phyloP scores from a whole-genome alignment of 2,888 invertebrate species.

The Drosophila barbarae region DNA sequence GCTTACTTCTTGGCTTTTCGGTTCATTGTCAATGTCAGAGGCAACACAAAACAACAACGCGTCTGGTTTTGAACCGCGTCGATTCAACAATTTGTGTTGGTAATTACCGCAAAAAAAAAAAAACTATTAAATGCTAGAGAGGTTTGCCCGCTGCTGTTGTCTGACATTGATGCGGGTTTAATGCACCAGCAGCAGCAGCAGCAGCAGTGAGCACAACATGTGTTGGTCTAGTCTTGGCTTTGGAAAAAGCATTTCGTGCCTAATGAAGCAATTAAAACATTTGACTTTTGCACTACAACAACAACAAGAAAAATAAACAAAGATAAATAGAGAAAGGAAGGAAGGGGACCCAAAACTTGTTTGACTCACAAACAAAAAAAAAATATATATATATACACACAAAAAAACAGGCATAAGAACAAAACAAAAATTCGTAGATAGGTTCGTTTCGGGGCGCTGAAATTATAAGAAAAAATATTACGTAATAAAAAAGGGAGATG shows the following conservation, averaged over 20 bases:
- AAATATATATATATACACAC: conserved; percentile 7
- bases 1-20: conserved; percentile 27
- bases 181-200: conserved; percentile 51
- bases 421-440: conserved; percentile 7
- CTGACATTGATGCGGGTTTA: conserved; percentile 73
- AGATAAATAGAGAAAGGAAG: conserved; percentile 23
- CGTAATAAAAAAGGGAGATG: conserved; percentile 23
- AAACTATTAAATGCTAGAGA: conserved; percentile 34
- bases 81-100: conserved; percentile 60
- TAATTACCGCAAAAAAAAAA: conserved; percentile 50
- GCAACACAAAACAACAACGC: conserved; percentile 15
- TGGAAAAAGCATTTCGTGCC: conserved; percentile 40
- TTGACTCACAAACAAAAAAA: conserved; percentile 12
- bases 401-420: conserved; percentile 9
- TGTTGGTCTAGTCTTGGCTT: conserved; percentile 31
- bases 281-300: conserved; percentile 55
- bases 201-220: conserved; percentile 23
- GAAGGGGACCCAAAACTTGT: conserved; percentile 38
- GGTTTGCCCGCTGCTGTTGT: conserved; percentile 31
- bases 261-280: conserved; percentile 69
- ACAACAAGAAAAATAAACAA: conserved; percentile 11
- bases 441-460: conserved; percentile 30
- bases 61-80: conserved; percentile 60
- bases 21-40: conserved; percentile 72
- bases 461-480: conserved; percentile 25